These are phyloP conservation scores for Chromobotia macracanthus DNA, from an alignment of 2,797 vertebrate species.

Conservation along the genomic window DNA sequence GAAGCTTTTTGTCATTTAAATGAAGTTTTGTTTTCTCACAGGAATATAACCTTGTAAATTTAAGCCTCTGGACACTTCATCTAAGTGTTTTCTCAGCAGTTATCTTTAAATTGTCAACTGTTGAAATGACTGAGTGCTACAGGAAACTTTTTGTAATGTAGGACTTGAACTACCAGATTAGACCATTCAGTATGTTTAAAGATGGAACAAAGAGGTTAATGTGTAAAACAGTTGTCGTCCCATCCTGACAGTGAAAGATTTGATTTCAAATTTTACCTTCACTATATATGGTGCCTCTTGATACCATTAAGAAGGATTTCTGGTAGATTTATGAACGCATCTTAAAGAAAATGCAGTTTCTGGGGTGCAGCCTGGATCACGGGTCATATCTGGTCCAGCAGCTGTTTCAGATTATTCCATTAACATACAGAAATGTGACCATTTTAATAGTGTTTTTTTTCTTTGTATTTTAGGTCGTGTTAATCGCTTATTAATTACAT, in stretches of 20 bases:
- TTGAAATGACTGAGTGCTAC: conserved; percentile 17
- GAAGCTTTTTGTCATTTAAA: conserved; percentile 16
- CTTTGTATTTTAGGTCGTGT: conserved; percentile 29
- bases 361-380: conserved; percentile 19
- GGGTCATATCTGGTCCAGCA: conserved; percentile 6
- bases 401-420: conserved; percentile 22
- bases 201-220: conserved; percentile 12
- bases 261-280: conserved; percentile 41
- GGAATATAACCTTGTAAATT: background rate
- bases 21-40: conserved; percentile 21
- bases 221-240: conserved; percentile 36
- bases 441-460: conserved; percentile 36
- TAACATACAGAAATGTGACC: conserved; percentile 11
- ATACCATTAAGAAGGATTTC: conserved; percentile 31
- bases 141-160: conserved; percentile 26
- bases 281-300: conserved; percentile 34
- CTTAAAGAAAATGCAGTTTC: background rate
- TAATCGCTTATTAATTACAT: conserved; percentile 51
- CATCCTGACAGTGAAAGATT: conserved; percentile 45
- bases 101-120: conserved; percentile 30
- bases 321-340: conserved; percentile 17
- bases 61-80: conserved; percentile 28
- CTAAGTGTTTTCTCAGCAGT: conserved; percentile 25
- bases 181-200: conserved; percentile 37
- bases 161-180: conserved; percentile 33